Evolutionary conservation across 2,797 vertebrate species (phyloP).

Genomic region (Rhodeus uyekii): DNA sequence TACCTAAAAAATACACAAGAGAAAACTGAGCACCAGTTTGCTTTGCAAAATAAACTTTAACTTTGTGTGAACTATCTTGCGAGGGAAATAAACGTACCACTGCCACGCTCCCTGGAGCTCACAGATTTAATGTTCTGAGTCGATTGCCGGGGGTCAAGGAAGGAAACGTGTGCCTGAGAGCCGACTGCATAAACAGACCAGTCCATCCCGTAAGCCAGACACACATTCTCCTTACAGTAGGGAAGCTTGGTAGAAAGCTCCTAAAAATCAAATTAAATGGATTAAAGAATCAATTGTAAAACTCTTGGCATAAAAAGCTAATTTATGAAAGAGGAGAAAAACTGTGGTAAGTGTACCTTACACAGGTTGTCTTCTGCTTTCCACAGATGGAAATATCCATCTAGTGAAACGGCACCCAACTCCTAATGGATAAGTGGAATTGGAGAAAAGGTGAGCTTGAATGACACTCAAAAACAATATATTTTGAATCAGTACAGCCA

Average conservation of each 20-base stretch:
- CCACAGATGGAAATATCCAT: slow-evolving; percentile 99
- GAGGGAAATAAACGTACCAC: slow-evolving; percentile 73
- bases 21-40: background rate
- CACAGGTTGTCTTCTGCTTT: slow-evolving; percentile 90
- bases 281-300: background rate
- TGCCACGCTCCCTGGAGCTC: slow-evolving; percentile 92
- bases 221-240: slow-evolving; percentile 98
- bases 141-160: slow-evolving; percentile 94
- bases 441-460: background rate
- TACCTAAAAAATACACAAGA: slow-evolving; percentile 76
- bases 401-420: slow-evolving; percentile 93
- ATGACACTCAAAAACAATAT: background rate
- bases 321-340: background rate
- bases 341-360: slow-evolving; percentile 79
- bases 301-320: background rate
- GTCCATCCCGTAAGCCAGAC: slow-evolving; percentile 93
- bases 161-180: slow-evolving; percentile 97
- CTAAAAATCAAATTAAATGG: slow-evolving; percentile 67
- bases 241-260: slow-evolving; percentile 94
- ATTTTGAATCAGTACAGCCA: background rate
- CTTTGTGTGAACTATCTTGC: background rate
- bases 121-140: slow-evolving; percentile 91
- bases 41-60: background rate
- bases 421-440: slow-evolving; percentile 74
- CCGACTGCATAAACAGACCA: slow-evolving; percentile 98